Evolutionary conservation across 2,797 vertebrate genomes (phyloP), one percentile per base, ranked within the genome.

Genomic region (Hapalemur alaotrensis): DNA sequence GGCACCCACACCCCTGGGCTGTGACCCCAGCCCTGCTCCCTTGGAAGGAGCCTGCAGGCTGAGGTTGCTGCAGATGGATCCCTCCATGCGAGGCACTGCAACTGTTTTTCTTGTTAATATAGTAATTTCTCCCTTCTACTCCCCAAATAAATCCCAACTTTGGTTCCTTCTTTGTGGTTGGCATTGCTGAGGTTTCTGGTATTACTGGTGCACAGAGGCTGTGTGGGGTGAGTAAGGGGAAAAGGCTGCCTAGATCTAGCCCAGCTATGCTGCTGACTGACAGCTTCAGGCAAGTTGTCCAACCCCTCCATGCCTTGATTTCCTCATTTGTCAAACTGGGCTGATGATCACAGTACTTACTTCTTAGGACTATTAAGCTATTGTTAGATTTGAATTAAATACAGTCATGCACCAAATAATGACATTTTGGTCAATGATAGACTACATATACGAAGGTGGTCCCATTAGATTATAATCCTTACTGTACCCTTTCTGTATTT

Each of bases 371-470:
- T 73, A 2, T 10, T 25, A 23, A 25, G 7, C 35, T 35, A 7
- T 65, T 73, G 23, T 30, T 48, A 46, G 54, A 35, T 75, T 79
- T 92, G 43, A 76, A 81, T 80, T 87, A 41, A 50, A 79, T 79
- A 78, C 48, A 78, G 12, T 52, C 75, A 35, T 23, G 32, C 12
- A 50, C 48, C 75, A 52, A 12, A 23, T 79, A 54, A 50, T 18
- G 17, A 35, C 50, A 13, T 78, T 78, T 54, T 25, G n/a, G 50
- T 78, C 50, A 54, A 25, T 23, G n/a, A 4, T n/a, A 54, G 50
- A 54, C 50, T 50, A 54, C 7, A 25, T 79, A 38, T 38, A 15
- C 22, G 4, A 54, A 79, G 76, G 76, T 54, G 23, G 50, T 9
- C 23, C 50, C 22, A 4, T 38, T 17, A 14, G 32, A 78, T 35